Conservation (phyloP, 2,797 vertebrate genomes). For the Pipistrellus pipistrellus region DNA sequence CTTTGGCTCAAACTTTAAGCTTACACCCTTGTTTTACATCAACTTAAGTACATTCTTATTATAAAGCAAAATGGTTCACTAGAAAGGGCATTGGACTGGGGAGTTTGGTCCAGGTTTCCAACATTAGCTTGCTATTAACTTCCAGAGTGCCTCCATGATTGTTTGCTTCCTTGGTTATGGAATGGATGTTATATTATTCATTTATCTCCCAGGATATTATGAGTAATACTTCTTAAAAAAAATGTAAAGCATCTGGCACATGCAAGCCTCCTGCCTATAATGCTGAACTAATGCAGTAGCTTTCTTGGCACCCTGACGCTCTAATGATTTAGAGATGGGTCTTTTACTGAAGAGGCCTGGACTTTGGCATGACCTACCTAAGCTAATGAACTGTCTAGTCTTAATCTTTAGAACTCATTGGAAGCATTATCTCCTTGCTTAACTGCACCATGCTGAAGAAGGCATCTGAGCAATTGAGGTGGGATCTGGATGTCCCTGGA, state of each 20-base stretch:
- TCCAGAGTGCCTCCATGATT: not conserved
- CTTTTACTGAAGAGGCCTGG: slow-evolving; percentile 48
- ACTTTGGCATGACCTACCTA: not conserved
- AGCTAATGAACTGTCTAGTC: not conserved
- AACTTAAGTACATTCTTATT: not conserved
- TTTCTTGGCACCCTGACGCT: slow-evolving; percentile 53
- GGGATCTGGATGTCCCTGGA: not conserved
- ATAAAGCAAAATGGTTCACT: not conserved
- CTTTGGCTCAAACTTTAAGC: slow-evolving; percentile 47
- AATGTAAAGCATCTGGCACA: slow-evolving; percentile 72
- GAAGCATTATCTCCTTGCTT: not conserved
- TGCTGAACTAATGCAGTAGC: slow-evolving; percentile 51
- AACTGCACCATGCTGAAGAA: not conserved
- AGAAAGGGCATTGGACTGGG: not conserved
- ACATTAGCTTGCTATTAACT: not conserved
- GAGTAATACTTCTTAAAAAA: slow-evolving; percentile 75
- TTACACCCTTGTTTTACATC: not conserved
- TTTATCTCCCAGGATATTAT: slow-evolving; percentile 56
- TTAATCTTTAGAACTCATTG: slow-evolving; percentile 1
- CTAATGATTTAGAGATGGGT: slow-evolving; percentile 63
- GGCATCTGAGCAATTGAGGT: too few relatives aligned
- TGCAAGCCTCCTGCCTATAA: slow-evolving; percentile 27
- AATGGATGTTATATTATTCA: slow-evolving; percentile 29
- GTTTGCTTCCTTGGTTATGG: slow-evolving; percentile 23
- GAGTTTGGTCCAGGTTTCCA: not conserved